Evolutionary conservation across 2,113 vertebrate species (phyloP).

Genomic region (Psilopogon haemacephalus): DNA sequence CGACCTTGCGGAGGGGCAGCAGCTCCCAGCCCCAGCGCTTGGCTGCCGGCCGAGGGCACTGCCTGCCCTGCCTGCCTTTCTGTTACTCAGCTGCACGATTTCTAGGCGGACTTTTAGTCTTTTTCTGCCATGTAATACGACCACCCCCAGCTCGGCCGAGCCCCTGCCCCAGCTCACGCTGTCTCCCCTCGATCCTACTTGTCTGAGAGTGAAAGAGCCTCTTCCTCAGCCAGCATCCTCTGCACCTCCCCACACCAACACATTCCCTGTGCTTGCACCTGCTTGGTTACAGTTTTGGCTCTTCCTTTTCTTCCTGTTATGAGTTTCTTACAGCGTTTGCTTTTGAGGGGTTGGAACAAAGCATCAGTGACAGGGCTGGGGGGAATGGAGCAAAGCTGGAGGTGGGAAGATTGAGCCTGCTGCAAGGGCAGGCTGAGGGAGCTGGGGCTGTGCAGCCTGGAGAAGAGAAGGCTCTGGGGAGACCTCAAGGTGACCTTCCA

Average conservation of each 20-base stretch:
- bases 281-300: neutral
- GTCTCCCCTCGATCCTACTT: neutral
- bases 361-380: too few relatives aligned
- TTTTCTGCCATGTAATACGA: neutral
- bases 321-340: neutral
- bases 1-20: constrained; percentile 21
- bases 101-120: neutral
- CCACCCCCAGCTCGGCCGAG: neutral
- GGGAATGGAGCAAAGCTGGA: too few relatives aligned
- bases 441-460: too few relatives aligned
- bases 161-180: neutral
- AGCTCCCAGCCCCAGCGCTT: neutral
- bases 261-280: neutral
- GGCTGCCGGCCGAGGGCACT: neutral
- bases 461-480: too few relatives aligned
- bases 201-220: neutral
- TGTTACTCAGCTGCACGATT: accelerated
- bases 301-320: neutral
- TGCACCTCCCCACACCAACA: accelerated
- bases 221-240: neutral
- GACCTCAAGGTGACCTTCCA: too few relatives aligned
- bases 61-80: neutral
- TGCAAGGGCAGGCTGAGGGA: too few relatives aligned
- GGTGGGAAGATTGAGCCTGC: too few relatives aligned
- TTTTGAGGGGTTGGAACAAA: neutral